phyloP scores from a whole-genome alignment of 2,888 invertebrate species.

The Conops quadrifasciatus region DNA sequence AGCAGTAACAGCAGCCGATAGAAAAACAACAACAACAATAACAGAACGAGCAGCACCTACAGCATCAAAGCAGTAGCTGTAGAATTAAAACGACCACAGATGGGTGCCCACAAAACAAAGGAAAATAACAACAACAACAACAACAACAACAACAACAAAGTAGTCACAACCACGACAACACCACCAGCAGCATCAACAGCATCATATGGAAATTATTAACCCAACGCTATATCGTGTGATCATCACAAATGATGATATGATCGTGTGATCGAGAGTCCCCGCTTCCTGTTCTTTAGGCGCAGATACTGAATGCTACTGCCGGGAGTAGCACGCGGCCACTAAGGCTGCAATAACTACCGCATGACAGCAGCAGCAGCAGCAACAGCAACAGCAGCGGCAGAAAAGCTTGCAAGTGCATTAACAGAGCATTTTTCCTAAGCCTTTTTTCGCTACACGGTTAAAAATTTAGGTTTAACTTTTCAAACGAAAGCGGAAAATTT shows the following conservation, averaged over 20 bases:
- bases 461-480: no score
- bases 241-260: slow-evolving; percentile 57
- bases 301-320: background rate
- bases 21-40: slow-evolving; percentile 18
- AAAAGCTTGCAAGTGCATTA: background rate
- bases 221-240: slow-evolving; percentile 59
- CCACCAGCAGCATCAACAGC: slow-evolving; percentile 40
- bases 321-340: background rate
- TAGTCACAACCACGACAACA: slow-evolving; percentile 19
- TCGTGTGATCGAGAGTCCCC: slow-evolving; percentile 57
- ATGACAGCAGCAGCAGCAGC: background rate
- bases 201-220: slow-evolving; percentile 59
- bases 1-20: slow-evolving; percentile 19
- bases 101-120: no score
- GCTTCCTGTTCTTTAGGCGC: slow-evolving; percentile 45
- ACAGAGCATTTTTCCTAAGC: background rate
- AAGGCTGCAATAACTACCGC: no score
- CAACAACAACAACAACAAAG: slow-evolving; percentile 11
- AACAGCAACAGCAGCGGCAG: background rate
- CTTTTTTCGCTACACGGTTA: no score
- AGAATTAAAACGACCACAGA: no score
- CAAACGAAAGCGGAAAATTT: no score
- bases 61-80: slow-evolving; percentile 25
- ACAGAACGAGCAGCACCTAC: background rate
- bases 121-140: slow-evolving; percentile 21